Evolutionary conservation across 2,113 vertebrate genomes (phyloP).

Genomic region (Corythaeola cristata): DNA sequence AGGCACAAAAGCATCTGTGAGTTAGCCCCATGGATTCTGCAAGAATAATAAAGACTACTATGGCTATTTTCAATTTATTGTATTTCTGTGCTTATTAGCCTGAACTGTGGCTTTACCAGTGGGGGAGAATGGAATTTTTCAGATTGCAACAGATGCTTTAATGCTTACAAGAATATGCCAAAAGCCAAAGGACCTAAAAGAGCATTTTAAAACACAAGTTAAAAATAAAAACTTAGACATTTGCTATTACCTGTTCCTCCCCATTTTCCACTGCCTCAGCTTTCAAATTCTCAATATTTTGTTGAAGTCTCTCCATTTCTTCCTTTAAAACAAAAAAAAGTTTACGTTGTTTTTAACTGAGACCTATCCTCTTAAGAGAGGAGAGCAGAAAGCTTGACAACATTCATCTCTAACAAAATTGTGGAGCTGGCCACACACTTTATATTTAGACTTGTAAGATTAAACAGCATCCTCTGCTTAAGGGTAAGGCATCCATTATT

Average conservation of each 20-base stretch:
- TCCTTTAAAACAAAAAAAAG: conserved; percentile 78
- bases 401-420: not conserved
- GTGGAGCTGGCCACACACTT: not conserved
- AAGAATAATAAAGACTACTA: not conserved
- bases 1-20: not conserved
- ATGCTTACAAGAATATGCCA: not conserved
- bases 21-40: not conserved
- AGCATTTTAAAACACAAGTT: not conserved
- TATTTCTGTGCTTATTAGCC: not conserved
- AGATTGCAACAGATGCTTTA: not conserved
- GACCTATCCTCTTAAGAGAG: not conserved
- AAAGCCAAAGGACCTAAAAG: not conserved
- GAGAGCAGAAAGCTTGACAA: not conserved
- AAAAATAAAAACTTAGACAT: not conserved
- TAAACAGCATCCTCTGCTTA: not conserved
- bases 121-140: not conserved
- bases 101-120: not conserved
- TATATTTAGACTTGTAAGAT: not conserved
- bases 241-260: conserved; percentile 83
- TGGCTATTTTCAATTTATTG: not conserved
- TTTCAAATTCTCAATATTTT: conserved; percentile 87
- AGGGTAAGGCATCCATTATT: not conserved
- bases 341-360: not conserved
- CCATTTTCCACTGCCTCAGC: conserved; percentile 72
- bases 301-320: conserved; percentile 92